Base-by-base conservation (phyloP, 2,888 invertebrate genomes). In the Orthonychiurus folsomi region DNA sequence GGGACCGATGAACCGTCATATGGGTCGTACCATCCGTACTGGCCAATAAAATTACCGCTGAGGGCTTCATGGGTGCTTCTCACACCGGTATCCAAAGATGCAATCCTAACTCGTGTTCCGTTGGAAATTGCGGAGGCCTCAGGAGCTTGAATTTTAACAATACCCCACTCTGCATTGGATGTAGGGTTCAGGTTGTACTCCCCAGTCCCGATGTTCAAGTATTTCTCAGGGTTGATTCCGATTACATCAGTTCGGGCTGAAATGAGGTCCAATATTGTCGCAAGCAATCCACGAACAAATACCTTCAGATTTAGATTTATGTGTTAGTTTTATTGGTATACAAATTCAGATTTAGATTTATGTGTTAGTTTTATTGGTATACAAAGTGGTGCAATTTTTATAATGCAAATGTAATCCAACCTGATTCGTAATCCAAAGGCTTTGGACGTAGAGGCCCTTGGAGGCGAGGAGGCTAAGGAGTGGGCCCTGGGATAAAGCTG, bases 401-500 rank as follows among this genome's bases (percentile, higher is more conserved):
- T n/a, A n/a, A n/a, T n/a, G n/a, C n/a, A n/a, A n/a, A n/a, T n/a
- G n/a, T n/a, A n/a, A n/a, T n/a, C n/a, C n/a, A n/a, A n/a, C 37
- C 15, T 37, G 37, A 37, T 37, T 37, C 9, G 37, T 37, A 37
- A 37, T 37, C 37, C 37, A 37, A 37, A 15, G 15, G 37, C 37
- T 37, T 37, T 37, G 37, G 15, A 37, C 15, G 15, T 37, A 37
- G 37, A 37, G 5, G 5, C 37, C 37, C 37, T 9, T 5, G 15
- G 37, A 9, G 15, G 37, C 5, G 5, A 37, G 37, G 15, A 37
- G 37, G 15, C 15, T 37, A 9, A 58, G 48, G 21, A 65, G 52
- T 2, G 24, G 37, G 3, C 23, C 52, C 50, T 68, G 68, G 24
- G 63, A 57, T 1, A n/a, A 5, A 18, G 26, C 60, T 9, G 66